phyloP scores from a whole-genome alignment of 64 coral and sea anemone species.

The Platygyra sinensis region DNA sequence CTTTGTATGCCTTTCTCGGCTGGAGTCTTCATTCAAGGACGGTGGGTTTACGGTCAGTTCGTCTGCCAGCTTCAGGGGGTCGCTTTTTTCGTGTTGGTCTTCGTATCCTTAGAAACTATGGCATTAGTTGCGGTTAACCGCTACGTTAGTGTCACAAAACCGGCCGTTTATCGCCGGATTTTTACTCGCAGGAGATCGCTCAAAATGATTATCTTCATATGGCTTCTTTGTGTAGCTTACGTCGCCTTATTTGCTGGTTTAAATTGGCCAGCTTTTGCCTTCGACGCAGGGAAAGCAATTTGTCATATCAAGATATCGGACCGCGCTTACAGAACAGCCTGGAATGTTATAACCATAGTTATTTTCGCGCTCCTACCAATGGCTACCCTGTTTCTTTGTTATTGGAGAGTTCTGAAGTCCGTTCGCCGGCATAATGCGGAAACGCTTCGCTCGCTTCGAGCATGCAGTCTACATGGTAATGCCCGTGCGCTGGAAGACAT shows the following conservation, averaged over 20 bases:
- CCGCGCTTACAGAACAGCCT: neutral
- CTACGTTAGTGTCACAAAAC: constrained; percentile 72
- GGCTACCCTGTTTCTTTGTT: constrained; percentile 54
- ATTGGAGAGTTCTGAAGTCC: constrained; percentile 59
- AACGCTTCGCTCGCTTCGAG: constrained; percentile 35
- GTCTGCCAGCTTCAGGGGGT: constrained; percentile 73
- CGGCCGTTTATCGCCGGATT: constrained; percentile 40
- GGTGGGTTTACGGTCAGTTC: constrained; percentile 20
- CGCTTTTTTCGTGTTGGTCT: constrained; percentile 65
- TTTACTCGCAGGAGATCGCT: constrained; percentile 42
- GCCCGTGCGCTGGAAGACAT: constrained; percentile 48
- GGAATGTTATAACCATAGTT: constrained; percentile 44
- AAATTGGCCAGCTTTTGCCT: constrained; percentile 35
- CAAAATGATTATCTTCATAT: constrained; percentile 43
- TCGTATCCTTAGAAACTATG: constrained; percentile 69
- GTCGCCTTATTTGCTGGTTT: constrained; percentile 36
- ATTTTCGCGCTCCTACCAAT: constrained; percentile 50
- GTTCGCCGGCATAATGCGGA: constrained; percentile 56
- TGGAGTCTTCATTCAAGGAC: constrained; percentile 53
- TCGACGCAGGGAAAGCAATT: constrained; percentile 62
- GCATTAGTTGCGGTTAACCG: constrained; percentile 64
- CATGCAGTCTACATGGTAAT: neutral
- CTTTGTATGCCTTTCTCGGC: constrained; percentile 66
- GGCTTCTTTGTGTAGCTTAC: constrained; percentile 40
- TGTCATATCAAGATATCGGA: constrained; percentile 56